Conservation (phyloP, 2,797 vertebrate genomes). For the Limnodromus scolopaceus region DNA sequence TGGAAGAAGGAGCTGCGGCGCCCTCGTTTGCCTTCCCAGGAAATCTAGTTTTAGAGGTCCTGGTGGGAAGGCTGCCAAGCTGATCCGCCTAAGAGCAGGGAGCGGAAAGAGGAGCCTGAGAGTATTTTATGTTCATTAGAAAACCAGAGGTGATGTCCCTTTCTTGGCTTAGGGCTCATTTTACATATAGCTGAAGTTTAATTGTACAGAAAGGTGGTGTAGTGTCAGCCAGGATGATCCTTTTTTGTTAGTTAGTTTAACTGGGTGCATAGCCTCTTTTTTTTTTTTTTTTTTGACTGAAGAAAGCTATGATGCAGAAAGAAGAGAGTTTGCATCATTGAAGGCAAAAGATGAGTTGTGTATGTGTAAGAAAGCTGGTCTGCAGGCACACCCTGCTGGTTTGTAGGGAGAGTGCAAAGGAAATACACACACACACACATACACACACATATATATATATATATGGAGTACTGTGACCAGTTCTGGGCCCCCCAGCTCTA, state of each 20-base stretch:
- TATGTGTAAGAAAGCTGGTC: constrained; percentile 29
- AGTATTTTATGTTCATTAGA: background rate
- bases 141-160: background rate
- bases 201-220: background rate
- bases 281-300: background rate
- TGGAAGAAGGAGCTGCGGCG: background rate
- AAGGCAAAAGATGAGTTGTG: background rate
- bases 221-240: background rate
- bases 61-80: background rate
- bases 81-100: background rate
- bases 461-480: too few species aligned
- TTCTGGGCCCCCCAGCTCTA: too few species aligned
- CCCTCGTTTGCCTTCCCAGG: background rate
- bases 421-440: background rate
- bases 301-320: background rate
- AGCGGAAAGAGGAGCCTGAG: fast-evolving
- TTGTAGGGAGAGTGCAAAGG: constrained; percentile 55
- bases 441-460: too few species aligned
- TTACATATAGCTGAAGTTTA: background rate
- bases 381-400: constrained; percentile 73
- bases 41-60: background rate
- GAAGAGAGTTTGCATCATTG: background rate
- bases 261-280: background rate
- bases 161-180: background rate
- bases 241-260: background rate